Base-by-base conservation (phyloP, 2,797 vertebrate species). In the Denticeps clupeoides region DNA sequence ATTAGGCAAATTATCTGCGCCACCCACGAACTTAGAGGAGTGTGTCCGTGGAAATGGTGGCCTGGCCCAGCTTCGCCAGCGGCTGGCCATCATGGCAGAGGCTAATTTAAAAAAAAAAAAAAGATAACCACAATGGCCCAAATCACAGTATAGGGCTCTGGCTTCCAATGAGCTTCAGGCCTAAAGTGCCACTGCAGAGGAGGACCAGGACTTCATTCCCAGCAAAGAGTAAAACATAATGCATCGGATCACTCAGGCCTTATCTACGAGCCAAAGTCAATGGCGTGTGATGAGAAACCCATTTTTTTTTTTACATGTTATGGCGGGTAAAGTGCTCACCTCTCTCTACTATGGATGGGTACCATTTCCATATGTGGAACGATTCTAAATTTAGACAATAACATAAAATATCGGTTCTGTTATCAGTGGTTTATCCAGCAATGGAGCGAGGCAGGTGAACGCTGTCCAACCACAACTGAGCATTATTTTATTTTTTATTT, bases 1-100 rank as follows among this genome's bases (percentile, higher is more conserved):
- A 82, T 81, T 81, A 82, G 75, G 76, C 75, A 77, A 81, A 82
- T 83, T 75, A 81, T 81, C 64, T 69, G 68, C 71, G 69, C 74
- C 75, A 73, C 79, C 79, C 76, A 78, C 70, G 43, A 63, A 63
- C 77, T 72, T 49, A 67, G 72, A 69, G 59, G 49, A 55, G 64
- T 66, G 54, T 60, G 54, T 41, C 53, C 48, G 45, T 47, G 38
- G 24, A 78, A 67, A n/a, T n/a, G 59, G 65, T 53, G 47, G 38
- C 21, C 7, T 18, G 52, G 46, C 67, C 49, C 62, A 68, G 63
- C 58, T 60, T 28, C 53, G 70, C 51, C 63, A 55, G 54, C 31
- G 65, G 65, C 64, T 64, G 55, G 35, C 49, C 54, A 29, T 52
- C 21, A n/a, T 31, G 35, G 56, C 15, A 53, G 45, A 49, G 48